Evolutionary conservation across 2,113 vertebrate genomes (phyloP).

Genomic region (Leptocoma aspasia): DNA sequence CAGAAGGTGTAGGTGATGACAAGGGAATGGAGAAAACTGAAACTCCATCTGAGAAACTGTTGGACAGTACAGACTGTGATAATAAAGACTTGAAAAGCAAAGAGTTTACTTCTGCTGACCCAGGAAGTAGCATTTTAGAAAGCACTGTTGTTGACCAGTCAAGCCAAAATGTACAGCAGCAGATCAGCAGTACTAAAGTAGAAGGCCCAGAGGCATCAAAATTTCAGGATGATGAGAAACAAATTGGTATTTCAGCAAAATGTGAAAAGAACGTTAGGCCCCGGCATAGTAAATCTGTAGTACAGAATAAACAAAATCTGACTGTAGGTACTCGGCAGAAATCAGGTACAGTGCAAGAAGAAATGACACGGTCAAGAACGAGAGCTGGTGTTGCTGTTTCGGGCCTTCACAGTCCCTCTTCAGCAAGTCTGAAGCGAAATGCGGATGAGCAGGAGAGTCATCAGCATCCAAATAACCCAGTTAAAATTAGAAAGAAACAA

Average conservation of each 20-base stretch:
- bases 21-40: slow-evolving; percentile 4
- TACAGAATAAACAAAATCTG: slow-evolving; percentile 63
- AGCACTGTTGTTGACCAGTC: slow-evolving; percentile 8
- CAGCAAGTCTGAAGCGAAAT: slow-evolving; percentile 76
- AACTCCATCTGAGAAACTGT: background rate
- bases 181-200: slow-evolving; percentile 11
- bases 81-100: slow-evolving; percentile 38
- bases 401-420: slow-evolving; percentile 51
- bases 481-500: slow-evolving; percentile 84
- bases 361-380: slow-evolving; percentile 60
- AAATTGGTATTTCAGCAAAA: slow-evolving; percentile 43
- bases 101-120: slow-evolving; percentile 40
- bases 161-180: slow-evolving; percentile 42
- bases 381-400: slow-evolving; percentile 65
- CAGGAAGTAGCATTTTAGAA: slow-evolving; percentile 55
- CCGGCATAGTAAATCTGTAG: slow-evolving; percentile 42
- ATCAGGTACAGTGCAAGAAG: slow-evolving; percentile 15
- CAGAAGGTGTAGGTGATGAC: slow-evolving; percentile 21
- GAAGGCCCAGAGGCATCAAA: slow-evolving; percentile 30
- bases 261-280: slow-evolving; percentile 58
- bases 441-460: slow-evolving; percentile 67
- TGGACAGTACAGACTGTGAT: slow-evolving; percentile 37
- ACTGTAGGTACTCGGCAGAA: slow-evolving; percentile 47
- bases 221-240: slow-evolving; percentile 47
- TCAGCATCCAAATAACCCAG: slow-evolving; percentile 67